Evolutionary conservation across 2,113 vertebrate genomes (phyloP).

Genomic region (Rhabdomys dilectus): DNA sequence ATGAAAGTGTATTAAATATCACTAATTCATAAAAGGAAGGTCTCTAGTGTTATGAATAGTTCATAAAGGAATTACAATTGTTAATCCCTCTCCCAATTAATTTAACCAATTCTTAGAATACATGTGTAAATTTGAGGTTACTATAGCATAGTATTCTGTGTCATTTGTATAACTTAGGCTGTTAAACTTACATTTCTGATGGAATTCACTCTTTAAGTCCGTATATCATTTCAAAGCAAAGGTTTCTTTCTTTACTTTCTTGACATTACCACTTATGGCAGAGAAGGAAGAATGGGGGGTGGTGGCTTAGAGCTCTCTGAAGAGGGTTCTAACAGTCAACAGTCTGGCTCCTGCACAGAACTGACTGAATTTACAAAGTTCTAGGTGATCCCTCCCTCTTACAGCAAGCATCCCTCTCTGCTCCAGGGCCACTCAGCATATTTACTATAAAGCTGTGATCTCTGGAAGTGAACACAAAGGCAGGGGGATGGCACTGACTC

Average conservation of each 20-base stretch:
- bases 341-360: not conserved
- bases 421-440: not conserved
- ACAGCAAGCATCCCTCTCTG: not conserved
- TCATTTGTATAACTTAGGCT: conserved; percentile 53
- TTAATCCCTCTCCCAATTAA: conserved; percentile 76
- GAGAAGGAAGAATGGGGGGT: not conserved
- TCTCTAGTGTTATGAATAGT: conserved; percentile 73
- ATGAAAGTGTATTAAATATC: conserved; percentile 58
- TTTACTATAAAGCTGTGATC: not conserved
- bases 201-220: conserved; percentile 39
- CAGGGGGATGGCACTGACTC: not conserved
- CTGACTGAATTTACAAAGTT: not conserved
- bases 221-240: conserved; percentile 43
- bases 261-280: conserved; percentile 26
- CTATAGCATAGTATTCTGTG: conserved; percentile 70
- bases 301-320: not conserved
- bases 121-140: conserved; percentile 75
- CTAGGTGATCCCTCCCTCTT: not conserved
- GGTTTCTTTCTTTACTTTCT: conserved; percentile 53
- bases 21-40: conserved; percentile 72
- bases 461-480: not conserved
- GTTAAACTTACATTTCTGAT: conserved; percentile 70
- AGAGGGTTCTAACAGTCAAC: not conserved
- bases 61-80: conserved; percentile 76
- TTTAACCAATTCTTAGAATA: conserved; percentile 69